phyloP scores from a whole-genome alignment of 1,140 invertebrate genomes.

The Hormaphis cornu region DNA sequence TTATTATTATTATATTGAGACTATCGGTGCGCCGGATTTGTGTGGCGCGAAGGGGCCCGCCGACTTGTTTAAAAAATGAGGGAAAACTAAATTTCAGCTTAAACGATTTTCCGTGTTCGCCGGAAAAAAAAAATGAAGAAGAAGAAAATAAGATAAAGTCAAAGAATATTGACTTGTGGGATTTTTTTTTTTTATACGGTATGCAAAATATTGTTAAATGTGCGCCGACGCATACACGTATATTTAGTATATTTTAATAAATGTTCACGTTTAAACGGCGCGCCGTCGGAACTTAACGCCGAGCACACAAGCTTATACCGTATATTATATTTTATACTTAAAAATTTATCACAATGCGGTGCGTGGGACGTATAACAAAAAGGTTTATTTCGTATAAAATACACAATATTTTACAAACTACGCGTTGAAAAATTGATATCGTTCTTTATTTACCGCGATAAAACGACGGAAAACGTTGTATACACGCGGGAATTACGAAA shows the following conservation, averaged over 20 bases:
- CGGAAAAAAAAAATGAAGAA: no score
- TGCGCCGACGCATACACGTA: not conserved
- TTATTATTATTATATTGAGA: no score
- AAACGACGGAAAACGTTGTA: no score
- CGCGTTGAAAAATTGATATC: not conserved
- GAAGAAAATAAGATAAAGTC: constrained; percentile 7
- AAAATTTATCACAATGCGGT: not conserved
- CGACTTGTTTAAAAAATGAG: not conserved
- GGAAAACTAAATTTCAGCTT: constrained; percentile 8
- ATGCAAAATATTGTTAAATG: constrained; percentile 17
- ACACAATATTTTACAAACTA: not conserved
- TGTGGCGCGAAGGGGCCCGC: not conserved
- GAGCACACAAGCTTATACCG: not conserved
- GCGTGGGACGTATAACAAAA: not conserved
- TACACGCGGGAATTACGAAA: no score
- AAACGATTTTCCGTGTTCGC: constrained; percentile 29
- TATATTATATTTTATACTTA: not conserved
- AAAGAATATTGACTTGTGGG: not conserved
- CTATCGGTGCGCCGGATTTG: constrained; percentile 9
- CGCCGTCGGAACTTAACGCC: not conserved
- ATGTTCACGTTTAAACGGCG: not conserved
- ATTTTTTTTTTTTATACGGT: constrained; percentile 10
- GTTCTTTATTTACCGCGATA: no score
- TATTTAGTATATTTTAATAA: not conserved
- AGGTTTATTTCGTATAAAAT: not conserved